These are phyloP conservation scores for Sycobia sp. DNA, from an alignment of 1,140 invertebrate genomes.

Conservation along the genomic window DNA sequence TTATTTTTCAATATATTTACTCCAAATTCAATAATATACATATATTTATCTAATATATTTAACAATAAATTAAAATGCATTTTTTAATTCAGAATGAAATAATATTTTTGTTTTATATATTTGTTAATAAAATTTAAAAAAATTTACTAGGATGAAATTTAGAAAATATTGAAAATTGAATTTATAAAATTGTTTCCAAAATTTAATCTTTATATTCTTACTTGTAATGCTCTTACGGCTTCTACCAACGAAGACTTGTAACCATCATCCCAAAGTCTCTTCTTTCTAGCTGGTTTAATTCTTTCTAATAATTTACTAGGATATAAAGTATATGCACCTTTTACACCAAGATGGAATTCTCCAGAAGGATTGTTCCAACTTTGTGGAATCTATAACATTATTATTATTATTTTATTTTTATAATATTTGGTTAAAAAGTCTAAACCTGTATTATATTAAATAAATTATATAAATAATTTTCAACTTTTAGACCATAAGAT, in stretches of 20 bases:
- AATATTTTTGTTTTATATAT: too few relatives aligned
- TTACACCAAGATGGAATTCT: conserved; percentile 83
- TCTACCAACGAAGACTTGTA: conserved; percentile 82
- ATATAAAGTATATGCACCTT: conserved; percentile 86
- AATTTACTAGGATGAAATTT: not conserved
- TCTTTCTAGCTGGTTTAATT: conserved; percentile 81
- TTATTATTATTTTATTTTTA: not conserved
- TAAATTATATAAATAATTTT: conserved; percentile 19
- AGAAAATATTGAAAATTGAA: not conserved
- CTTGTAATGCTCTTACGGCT: conserved; percentile 73
- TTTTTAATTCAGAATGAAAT: too few relatives aligned
- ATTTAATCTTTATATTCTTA: conserved; percentile 37
- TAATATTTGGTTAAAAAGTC: not conserved
- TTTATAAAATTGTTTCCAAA: not conserved
- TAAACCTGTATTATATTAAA: conserved; percentile 26
- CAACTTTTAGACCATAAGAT: not conserved
- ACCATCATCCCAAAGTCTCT: conserved; percentile 82
- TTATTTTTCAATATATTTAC: conserved; percentile 3
- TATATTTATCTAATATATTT: not conserved
- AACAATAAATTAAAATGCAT: not conserved
- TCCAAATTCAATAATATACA: not conserved
- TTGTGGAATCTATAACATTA: conserved; percentile 72
- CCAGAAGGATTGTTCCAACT: conserved; percentile 84
- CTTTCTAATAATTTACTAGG: conserved; percentile 82
- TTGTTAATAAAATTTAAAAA: too few relatives aligned